Percentiles rank a stretch among this genome's conserved stretches.
phyloP scores from a whole-genome alignment of 2,113 vertebrate species.

The Athene cunicularia region DNA sequence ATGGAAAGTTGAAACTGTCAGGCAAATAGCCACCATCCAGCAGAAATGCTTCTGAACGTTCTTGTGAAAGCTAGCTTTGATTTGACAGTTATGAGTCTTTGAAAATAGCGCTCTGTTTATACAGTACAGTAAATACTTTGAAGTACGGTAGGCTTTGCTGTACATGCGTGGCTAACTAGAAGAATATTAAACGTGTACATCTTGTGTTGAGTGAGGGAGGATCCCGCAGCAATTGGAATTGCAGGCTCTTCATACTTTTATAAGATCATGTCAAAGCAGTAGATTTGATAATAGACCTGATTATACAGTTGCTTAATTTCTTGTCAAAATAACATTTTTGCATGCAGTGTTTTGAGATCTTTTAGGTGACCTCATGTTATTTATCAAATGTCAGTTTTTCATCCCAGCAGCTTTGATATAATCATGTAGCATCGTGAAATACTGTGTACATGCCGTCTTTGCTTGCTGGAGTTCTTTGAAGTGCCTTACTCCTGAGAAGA shows the following conservation, averaged over 20 bases:
- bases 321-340: constrained; percentile 35
- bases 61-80: constrained; percentile 45
- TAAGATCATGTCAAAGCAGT: constrained; percentile 10
- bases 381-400: constrained; percentile 49
- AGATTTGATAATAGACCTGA: constrained; percentile 25
- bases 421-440: neutral
- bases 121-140: constrained; percentile 43
- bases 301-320: constrained; percentile 53
- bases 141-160: constrained; percentile 26
- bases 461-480: constrained; percentile 50
- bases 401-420: constrained; percentile 42
- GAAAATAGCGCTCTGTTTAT: constrained; percentile 50
- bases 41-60: constrained; percentile 16
- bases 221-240: neutral
- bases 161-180: constrained; percentile 40
- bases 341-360: neutral
- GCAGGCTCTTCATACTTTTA: neutral
- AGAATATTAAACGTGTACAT: constrained; percentile 22
- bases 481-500: neutral
- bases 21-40: constrained; percentile 51
- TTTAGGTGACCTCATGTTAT: constrained; percentile 36
- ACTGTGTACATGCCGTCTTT: neutral
- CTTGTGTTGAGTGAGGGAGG: constrained; percentile 24
- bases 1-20: constrained; percentile 37
- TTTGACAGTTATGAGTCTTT: constrained; percentile 56